Conservation (phyloP, 2,113 vertebrate genomes). For the Callopanchax toddi region DNA sequence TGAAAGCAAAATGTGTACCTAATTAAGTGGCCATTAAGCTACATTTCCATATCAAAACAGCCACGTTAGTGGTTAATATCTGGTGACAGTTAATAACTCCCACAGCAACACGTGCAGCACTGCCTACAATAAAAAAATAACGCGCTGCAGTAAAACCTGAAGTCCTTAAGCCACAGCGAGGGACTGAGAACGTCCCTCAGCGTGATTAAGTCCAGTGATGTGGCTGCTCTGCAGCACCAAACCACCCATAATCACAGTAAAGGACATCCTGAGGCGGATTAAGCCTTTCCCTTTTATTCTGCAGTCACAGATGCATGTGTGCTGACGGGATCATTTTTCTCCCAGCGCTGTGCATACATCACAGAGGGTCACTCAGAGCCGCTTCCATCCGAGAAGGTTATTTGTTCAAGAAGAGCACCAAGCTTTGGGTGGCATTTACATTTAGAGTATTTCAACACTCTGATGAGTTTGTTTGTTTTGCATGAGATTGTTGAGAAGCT, state of each 20-base stretch:
- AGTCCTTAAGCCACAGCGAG: slow-evolving; percentile 8
- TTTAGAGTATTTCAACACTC: slow-evolving; percentile 54
- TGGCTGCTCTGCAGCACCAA: slow-evolving; percentile 21
- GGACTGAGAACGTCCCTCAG: slow-evolving; percentile 11
- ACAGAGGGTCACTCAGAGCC: slow-evolving; percentile 3
- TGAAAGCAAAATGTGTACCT: no score
- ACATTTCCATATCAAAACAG: background rate
- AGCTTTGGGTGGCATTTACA: slow-evolving; percentile 47
- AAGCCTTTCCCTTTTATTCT: slow-evolving; percentile 33
- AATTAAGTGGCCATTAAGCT: no score
- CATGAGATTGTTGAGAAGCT: slow-evolving; percentile 7
- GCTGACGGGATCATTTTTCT: slow-evolving; percentile 54
- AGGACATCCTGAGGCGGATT: slow-evolving; percentile 45
- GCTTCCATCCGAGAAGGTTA: slow-evolving; percentile 24
- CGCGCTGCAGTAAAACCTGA: background rate
- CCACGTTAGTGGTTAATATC: background rate
- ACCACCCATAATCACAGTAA: slow-evolving; percentile 27
- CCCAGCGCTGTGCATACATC: slow-evolving; percentile 39
- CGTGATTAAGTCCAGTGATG: slow-evolving; percentile 25
- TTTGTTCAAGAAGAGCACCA: slow-evolving; percentile 48
- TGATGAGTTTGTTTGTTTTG: slow-evolving; percentile 38
- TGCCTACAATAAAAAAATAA: background rate
- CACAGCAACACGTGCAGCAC: slow-evolving; percentile 4
- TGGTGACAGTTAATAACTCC: background rate
- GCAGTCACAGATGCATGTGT: slow-evolving; percentile 36